These are phyloP conservation scores for Corythornis madagascariensis DNA, from an alignment of 2,113 vertebrate species.

Conservation along the genomic window DNA sequence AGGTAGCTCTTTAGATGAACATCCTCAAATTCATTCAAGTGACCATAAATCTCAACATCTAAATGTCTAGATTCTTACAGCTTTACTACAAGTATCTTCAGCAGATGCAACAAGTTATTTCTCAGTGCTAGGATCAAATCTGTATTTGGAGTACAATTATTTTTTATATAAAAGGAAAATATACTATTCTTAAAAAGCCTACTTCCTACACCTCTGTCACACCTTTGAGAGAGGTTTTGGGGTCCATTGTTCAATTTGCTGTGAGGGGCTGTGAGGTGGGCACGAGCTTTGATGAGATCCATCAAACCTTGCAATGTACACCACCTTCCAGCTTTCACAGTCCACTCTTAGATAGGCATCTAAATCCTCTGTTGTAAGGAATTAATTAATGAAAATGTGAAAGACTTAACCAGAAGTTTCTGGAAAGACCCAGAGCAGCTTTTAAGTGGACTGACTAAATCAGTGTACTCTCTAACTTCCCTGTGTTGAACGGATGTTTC, in stretches of 20 bases:
- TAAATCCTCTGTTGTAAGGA: constrained; percentile 24
- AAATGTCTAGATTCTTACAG: background rate
- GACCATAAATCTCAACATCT: background rate
- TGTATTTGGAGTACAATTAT: background rate
- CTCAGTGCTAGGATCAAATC: background rate
- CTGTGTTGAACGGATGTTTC: background rate
- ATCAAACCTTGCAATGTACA: background rate
- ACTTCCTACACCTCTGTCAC: background rate
- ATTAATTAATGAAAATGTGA: constrained; percentile 14
- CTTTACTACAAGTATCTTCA: background rate
- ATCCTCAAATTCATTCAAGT: background rate
- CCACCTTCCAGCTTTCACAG: background rate
- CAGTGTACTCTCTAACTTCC: background rate
- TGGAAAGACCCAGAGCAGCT: background rate
- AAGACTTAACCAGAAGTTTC: background rate
- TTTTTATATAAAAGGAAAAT: background rate
- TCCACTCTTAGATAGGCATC: background rate
- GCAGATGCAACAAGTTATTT: background rate
- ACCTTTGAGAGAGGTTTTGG: background rate
- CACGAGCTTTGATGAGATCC: background rate
- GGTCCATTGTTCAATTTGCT: background rate
- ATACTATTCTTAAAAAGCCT: background rate
- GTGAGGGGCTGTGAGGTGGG: background rate
- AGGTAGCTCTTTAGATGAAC: background rate
- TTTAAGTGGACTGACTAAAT: background rate